Base-by-base conservation (phyloP, 2,113 vertebrate genomes). In the Rhinolophus ferrumequinum region DNA sequence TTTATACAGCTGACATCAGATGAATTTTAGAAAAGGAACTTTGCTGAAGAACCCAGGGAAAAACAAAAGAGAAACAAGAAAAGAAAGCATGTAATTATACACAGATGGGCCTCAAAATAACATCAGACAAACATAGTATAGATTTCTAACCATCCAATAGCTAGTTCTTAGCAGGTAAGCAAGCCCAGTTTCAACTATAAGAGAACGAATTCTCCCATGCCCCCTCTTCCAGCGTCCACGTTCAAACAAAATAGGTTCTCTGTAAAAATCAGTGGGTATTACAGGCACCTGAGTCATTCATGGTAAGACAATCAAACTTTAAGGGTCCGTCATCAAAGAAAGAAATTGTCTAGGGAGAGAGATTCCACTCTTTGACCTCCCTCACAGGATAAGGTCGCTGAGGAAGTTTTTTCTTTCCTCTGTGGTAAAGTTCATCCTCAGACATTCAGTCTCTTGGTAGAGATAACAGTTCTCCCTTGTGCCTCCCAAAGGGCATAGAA, bases 1-100 rank as follows among this genome's bases (percentile, higher is more conserved):
- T 79, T 95, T 94, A 44, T 92, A 69, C 22, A 73, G 24, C 41
- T 89, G 26, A 93, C 35, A 88, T 54, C 8, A 82, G 19, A 33
- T 76, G 13, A 76, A 86, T 91, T 94, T 95, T 92, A 93, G 73
- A 92, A 72, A 93, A 93, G 14, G 41, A 90, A 58, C 4, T 92
- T 88, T 87, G 33, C 13, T 52, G 21, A 96, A 96, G 58, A 79
- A 87, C n/a, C 5, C 3, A 82, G 24, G 11, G 7, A 60, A 28
- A 88, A 94, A 80, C 12, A 90, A 85, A 77, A 76, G 67, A n/a
- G 24, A 89, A 66, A 93, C 3, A 89, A 88, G 50, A 66, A 72
- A 82, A 52, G 5, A 44, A 87, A 86, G 6, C 5, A 4, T 58
- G 5, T 13, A 73, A 69, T 44, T 13, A 88, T 15, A 77, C 0